phyloP scores from a whole-genome alignment of 1,140 invertebrate genomes.

The Drosophila malerkotliana region DNA sequence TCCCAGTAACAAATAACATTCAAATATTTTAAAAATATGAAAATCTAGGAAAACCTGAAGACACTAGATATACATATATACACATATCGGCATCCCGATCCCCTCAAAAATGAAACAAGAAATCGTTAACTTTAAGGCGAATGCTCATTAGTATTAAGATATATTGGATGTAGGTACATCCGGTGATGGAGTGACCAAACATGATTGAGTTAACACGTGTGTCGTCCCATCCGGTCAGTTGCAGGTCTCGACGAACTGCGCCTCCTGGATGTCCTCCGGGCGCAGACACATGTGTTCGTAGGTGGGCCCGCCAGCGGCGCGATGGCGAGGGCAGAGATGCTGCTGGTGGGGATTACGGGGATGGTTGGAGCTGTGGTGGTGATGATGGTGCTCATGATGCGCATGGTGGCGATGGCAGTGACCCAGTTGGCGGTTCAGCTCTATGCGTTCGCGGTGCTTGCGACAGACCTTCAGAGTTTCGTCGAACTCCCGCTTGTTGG shows the following conservation, averaged over 20 bases:
- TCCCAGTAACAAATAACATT: no score
- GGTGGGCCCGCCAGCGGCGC: neutral
- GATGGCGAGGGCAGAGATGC: neutral
- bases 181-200: no score
- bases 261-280: conserved; percentile 40
- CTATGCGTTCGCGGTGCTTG: neutral
- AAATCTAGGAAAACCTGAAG: no score
- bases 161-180: neutral
- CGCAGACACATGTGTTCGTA: conserved; percentile 11
- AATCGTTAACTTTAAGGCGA: no score
- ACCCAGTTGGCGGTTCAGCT: neutral
- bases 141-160: neutral
- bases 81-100: no score
- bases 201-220: neutral
- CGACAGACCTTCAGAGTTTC: neutral
- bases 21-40: no score
- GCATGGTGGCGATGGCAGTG: neutral
- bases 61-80: no score
- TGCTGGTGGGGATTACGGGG: neutral
- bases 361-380: neutral
- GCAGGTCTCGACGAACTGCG: conserved; percentile 6
- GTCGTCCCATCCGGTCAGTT: neutral
- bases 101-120: no score
- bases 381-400: neutral
- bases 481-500: neutral